Base-by-base conservation (phyloP, 1,140 invertebrate species). In the Meloidogyne exigua region DNA sequence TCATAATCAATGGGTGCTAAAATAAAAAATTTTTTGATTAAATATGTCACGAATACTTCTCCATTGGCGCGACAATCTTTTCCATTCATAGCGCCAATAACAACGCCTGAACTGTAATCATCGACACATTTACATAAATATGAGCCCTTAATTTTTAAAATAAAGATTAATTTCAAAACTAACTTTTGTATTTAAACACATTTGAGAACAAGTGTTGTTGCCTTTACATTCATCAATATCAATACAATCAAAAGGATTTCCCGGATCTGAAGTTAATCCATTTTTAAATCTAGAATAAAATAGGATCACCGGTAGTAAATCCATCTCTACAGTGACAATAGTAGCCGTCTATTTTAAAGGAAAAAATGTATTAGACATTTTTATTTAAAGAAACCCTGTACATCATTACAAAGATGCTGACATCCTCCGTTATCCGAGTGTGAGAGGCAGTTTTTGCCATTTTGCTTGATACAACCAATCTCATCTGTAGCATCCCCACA, bases 91-190 rank as follows among this genome's bases (percentile, higher is more conserved):
- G 84, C 87, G 4, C 85, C 85, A 18, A 87, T 84, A 42, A 87
- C 84, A 5, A 87, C 85, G 57, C 86, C 86, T 15, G 71, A 73
- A 13, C n/a, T 65, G 88, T 93, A 98, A 13, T 92, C 92, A 28
- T 96, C 93, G 80, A 95, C 92, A 88, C 96, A 98, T 88, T 98
- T 97, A 88, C 96, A 99, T 78, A 94, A 93, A 88, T 92, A 98
- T 0, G 93, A 93, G 0, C 96, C 96, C 0, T 94, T 94, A 7
- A 57, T 39, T 3, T 32, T 3, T 39, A 57, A 57, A n/a, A n/a
- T 21, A 57, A 57, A n/a, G 0, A 5, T n/a, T n/a, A n/a, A 0
- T 15, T 57, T 7, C 4, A 57, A 57, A 57, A 21, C 4, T n/a
- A 57, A 57, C 49, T n/a, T 57, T 57, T 0, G 94, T 96, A 86